Base-by-base conservation (phyloP, 2,888 invertebrate species). In the Dysmachus trigonus region DNA sequence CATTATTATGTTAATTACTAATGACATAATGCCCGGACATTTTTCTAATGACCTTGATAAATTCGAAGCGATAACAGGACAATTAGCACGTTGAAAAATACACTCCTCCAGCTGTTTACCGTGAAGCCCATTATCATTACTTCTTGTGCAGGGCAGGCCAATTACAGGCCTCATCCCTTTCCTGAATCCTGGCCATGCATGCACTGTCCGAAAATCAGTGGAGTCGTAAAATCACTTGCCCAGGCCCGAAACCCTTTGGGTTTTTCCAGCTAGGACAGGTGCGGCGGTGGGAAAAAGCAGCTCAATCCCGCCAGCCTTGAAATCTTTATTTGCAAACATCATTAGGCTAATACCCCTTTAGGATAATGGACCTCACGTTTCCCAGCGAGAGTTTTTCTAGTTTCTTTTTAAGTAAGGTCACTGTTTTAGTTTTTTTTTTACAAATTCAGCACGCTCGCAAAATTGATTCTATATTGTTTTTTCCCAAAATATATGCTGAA, bases 1-100 rank as follows among this genome's bases (percentile, higher is more conserved):
- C 85, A 86, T 87, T 87, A 86, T 87, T 87, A 85, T 86, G 86
- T 87, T 86, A 87, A 87, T 87, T 86, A 85, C 87, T 83, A 87
- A 86, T 87, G 86, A 77, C 87, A 85, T 87, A 87, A 87, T 87
- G 83, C 62, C 33, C 7, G 71, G 79, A 83, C 85, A 87, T 87
- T 85, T 86, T 87, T 87, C 87, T 87, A 87, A 87, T 87, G 85
- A 51, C 83, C 79, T 53, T 86, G 87, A 87, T 87, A 86, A 87
- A 87, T 87, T 83, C 22, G 85, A 83, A 33, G 82, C 77, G 87
- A 87, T 87, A 87, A 84, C 87, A 83, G 83, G 73, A 76, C 86
- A 87, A 87, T 87, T 87, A 87, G 76, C 87, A 87, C 86, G 53
- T 87, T 82, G 83, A 74, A 86, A 86, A 83, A 82, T 77, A 72